A percentile compares a stretch with the other conserved stretches of the same genome.
Conservation (phyloP, 2,113 vertebrate genomes). For the Scatophagus argus region DNA sequence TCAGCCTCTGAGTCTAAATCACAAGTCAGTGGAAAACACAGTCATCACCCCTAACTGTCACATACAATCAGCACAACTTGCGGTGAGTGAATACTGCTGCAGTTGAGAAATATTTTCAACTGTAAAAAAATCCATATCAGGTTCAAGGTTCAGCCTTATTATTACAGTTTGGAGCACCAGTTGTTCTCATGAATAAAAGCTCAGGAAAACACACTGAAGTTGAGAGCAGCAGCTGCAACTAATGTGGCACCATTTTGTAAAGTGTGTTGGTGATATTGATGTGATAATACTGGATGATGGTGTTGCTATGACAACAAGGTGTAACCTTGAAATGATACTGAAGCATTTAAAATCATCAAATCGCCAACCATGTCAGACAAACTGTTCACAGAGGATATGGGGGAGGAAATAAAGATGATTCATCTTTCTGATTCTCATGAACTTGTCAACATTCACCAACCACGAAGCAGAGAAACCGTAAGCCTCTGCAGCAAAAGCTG, state of each 20-base stretch:
- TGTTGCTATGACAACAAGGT: background rate
- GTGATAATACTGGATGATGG: too few species aligned
- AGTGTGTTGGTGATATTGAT: too few species aligned
- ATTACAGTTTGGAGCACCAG: too few species aligned
- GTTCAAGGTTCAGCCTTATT: too few species aligned
- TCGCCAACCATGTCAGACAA: background rate
- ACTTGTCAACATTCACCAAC: background rate
- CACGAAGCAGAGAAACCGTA: background rate
- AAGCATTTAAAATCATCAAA: background rate
- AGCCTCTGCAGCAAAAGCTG: background rate
- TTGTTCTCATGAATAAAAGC: too few species aligned
- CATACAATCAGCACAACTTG: background rate
- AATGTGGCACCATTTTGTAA: too few species aligned
- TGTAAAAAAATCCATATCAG: too few species aligned
- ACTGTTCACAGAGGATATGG: background rate
- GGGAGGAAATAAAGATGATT: background rate
- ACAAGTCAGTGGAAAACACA: too few species aligned
- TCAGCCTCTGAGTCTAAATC: background rate
- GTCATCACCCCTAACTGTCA: background rate
- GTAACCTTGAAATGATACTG: accelerated
- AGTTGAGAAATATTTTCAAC: too few species aligned
- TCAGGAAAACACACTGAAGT: too few species aligned
- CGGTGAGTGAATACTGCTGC: background rate
- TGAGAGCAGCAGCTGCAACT: too few species aligned
- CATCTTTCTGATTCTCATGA: background rate